phyloP scores from a whole-genome alignment of 2,113 vertebrate species.

The Elephas maximus region DNA sequence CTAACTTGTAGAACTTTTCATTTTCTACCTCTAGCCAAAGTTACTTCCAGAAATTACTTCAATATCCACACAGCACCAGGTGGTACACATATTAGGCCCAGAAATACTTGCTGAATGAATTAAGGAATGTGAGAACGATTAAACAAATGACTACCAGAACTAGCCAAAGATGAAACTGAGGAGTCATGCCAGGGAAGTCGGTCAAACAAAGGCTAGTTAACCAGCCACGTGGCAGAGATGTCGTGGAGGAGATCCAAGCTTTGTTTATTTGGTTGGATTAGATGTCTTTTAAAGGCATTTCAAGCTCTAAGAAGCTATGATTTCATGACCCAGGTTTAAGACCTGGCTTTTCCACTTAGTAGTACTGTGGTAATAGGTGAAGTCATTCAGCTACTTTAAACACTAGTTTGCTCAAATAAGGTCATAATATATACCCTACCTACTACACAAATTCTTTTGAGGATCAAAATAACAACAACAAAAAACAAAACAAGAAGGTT shows the following conservation, averaged over 20 bases:
- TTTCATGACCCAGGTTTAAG: conserved; percentile 36
- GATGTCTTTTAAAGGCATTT: conserved; percentile 37
- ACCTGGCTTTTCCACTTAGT: not conserved
- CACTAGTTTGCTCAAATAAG: not conserved
- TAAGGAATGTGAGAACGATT: not conserved
- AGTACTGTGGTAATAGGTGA: not conserved
- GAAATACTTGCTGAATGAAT: conserved; percentile 37
- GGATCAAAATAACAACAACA: not conserved
- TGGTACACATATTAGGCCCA: not conserved
- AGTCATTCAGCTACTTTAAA: not conserved
- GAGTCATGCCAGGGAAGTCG: not conserved
- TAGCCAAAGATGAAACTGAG: conserved; percentile 6
- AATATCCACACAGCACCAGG: not conserved
- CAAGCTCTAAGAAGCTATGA: not conserved
- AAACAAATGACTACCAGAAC: not conserved
- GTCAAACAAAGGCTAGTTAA: not conserved
- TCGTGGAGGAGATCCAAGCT: not conserved
- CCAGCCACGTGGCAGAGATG: not conserved
- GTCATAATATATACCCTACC: not conserved
- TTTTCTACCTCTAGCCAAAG: conserved; percentile 32
- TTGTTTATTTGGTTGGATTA: not conserved
- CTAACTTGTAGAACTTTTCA: conserved; percentile 36
- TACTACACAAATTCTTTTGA: not conserved
- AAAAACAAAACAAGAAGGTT: not conserved
- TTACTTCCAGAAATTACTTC: conserved; percentile 30